Evolutionary conservation across 2,888 invertebrate species (phyloP).

Genomic region (Muschampia plurimacula): DNA sequence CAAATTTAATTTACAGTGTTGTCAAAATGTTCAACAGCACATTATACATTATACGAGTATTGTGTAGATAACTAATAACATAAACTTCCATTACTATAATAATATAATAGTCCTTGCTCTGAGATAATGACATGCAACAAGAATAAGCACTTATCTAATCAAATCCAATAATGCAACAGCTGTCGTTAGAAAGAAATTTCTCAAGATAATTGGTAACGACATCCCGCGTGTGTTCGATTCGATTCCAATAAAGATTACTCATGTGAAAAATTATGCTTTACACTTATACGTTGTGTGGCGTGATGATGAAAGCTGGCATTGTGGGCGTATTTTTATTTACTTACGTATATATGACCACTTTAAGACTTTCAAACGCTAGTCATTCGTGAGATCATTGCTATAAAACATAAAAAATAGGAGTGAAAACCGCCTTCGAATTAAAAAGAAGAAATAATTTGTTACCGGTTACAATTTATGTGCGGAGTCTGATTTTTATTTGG

Average conservation of each 20-base stretch:
- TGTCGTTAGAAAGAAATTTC: conserved; percentile 9
- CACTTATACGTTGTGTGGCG: conserved; percentile 32
- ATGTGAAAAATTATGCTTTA: conserved; percentile 34
- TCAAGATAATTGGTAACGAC: conserved; percentile 9
- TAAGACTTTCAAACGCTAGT: not conserved
- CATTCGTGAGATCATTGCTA: not conserved
- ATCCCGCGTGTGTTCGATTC: conserved; percentile 35
- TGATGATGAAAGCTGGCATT: conserved; percentile 40
- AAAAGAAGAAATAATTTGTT: not conserved
- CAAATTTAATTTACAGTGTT: too few relatives aligned
- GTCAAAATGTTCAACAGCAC: too few relatives aligned
- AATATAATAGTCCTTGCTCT: too few relatives aligned
- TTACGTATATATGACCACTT: conserved; percentile 20
- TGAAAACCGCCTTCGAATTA: not conserved
- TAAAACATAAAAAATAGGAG: conserved; percentile 1
- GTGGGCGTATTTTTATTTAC: conserved; percentile 19
- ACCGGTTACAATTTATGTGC: not conserved
- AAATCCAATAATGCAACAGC: not conserved
- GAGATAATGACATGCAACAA: conserved; percentile 12
- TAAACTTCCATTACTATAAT: conserved; percentile 6
- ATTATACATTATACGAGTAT: not conserved
- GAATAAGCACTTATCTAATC: conserved; percentile 6
- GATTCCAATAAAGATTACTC: conserved; percentile 46
- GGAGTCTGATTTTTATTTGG: not conserved
- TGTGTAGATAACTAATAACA: not conserved